Evolutionary conservation across 2,113 vertebrate species (phyloP).

Genomic region (Silurus glanis): DNA sequence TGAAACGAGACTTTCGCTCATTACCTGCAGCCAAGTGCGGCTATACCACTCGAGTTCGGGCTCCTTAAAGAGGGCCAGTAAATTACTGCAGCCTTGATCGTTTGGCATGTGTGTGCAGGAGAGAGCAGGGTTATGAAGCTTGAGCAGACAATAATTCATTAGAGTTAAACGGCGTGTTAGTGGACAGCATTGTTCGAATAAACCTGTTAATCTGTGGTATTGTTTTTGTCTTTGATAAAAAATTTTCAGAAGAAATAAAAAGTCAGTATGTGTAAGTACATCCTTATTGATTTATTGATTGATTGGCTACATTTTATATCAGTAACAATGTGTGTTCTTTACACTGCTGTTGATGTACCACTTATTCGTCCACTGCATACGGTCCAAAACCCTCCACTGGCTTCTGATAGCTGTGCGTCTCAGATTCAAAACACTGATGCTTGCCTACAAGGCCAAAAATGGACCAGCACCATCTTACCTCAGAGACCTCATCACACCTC

Average conservation of each 20-base stretch:
- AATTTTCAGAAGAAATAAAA: background rate
- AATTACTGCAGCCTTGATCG: constrained; percentile 37
- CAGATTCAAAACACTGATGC: too few species aligned
- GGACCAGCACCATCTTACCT: too few species aligned
- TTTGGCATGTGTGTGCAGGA: constrained; percentile 9
- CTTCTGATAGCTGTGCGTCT: too few species aligned
- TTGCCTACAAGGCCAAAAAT: too few species aligned
- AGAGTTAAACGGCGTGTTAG: constrained; percentile 13
- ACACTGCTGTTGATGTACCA: background rate
- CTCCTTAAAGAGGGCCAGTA: constrained; percentile 30
- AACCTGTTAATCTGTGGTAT: constrained; percentile 12
- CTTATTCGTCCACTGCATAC: too few species aligned
- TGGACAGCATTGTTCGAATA: constrained; percentile 19
- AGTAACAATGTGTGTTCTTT: background rate
- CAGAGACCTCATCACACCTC: too few species aligned
- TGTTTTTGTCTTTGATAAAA: constrained; percentile 7
- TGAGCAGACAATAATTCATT: constrained; percentile 32
- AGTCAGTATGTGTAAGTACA: background rate
- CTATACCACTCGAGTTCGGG: constrained; percentile 17
- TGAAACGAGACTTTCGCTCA: constrained; percentile 39
- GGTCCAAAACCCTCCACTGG: too few species aligned
- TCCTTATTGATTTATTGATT: background rate
- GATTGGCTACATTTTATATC: background rate
- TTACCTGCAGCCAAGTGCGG: constrained; percentile 42
- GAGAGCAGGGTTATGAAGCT: constrained; percentile 7